Evolutionary conservation across 2,113 vertebrate species (phyloP).

Genomic region (Meriones unguiculatus): DNA sequence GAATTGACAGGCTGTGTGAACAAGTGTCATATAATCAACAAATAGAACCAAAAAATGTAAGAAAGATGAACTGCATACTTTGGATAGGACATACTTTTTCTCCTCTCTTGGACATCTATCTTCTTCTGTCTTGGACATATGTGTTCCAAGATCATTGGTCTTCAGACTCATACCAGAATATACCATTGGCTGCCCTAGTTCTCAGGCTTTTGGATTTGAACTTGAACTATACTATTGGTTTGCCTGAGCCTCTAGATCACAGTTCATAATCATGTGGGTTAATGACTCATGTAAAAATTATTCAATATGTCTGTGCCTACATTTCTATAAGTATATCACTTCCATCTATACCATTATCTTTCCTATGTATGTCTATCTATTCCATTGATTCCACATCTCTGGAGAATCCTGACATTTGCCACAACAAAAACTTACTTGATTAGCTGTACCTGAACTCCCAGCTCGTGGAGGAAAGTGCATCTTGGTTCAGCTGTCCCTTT

Average conservation of each 20-base stretch:
- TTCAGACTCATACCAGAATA: neutral
- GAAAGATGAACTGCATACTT: neutral
- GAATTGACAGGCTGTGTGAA: neutral
- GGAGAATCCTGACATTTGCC: neutral
- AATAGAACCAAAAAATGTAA: neutral
- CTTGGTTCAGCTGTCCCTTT: neutral
- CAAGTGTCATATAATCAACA: neutral
- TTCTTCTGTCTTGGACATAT: neutral
- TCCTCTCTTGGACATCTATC: neutral
- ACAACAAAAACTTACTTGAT: neutral
- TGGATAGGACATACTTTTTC: neutral
- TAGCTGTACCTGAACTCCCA: conserved; percentile 5
- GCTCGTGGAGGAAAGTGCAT: conserved; percentile 31
- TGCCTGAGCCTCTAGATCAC: neutral
- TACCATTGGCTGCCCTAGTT: neutral
- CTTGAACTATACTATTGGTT: neutral
- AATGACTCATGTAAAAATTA: neutral
- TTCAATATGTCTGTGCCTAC: neutral
- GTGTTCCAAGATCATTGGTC: neutral
- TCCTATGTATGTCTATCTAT: neutral
- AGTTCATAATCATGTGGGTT: neutral
- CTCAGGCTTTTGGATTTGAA: neutral
- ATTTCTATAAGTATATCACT: neutral
- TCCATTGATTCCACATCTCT: neutral
- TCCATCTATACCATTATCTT: neutral